These are phyloP conservation scores for Stegana nigrithorax DNA, from an alignment of 2,888 invertebrate species.

Conservation along the genomic window DNA sequence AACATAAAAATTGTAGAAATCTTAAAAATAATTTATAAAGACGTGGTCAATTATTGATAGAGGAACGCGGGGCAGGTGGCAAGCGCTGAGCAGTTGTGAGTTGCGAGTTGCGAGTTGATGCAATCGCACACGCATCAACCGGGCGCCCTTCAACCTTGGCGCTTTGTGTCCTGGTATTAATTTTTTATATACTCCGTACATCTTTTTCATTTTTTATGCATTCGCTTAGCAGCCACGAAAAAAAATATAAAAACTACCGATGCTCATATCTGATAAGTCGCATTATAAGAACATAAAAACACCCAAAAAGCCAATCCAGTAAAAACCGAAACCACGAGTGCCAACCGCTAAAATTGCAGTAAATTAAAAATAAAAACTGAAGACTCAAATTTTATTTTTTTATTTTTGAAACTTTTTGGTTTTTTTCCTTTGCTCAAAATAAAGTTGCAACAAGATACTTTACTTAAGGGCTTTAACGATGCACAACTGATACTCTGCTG, in stretches of 20 bases:
- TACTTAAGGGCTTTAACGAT: conserved; percentile 60
- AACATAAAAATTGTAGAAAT: too few species aligned
- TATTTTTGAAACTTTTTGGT: too few species aligned
- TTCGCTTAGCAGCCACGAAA: conserved; percentile 57
- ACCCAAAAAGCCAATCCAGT: conserved; percentile 45
- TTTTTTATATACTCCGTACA: background rate
- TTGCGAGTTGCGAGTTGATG: too few species aligned
- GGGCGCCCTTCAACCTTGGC: conserved; percentile 52
- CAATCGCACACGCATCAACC: conserved; percentile 27
- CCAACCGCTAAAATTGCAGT: conserved; percentile 40
- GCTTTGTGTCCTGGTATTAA: conserved; percentile 25
- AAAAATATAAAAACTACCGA: conserved; percentile 38
- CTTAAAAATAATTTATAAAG: too few species aligned
- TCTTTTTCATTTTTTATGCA: conserved; percentile 34
- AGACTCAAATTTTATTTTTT: conserved; percentile 46
- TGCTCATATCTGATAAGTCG: conserved; percentile 62
- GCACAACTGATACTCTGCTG: conserved; percentile 53
- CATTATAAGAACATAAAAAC: conserved; percentile 64
- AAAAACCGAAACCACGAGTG: conserved; percentile 15
- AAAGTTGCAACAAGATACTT: conserved; percentile 61
- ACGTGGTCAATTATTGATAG: too few species aligned
- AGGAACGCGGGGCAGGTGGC: too few species aligned
- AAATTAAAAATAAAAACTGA: conserved; percentile 46
- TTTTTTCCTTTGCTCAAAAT: conserved; percentile 54
- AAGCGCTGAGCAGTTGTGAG: too few species aligned